Evolutionary conservation across 2,113 vertebrate species (phyloP).

Genomic region (Atlantisia rogersi): DNA sequence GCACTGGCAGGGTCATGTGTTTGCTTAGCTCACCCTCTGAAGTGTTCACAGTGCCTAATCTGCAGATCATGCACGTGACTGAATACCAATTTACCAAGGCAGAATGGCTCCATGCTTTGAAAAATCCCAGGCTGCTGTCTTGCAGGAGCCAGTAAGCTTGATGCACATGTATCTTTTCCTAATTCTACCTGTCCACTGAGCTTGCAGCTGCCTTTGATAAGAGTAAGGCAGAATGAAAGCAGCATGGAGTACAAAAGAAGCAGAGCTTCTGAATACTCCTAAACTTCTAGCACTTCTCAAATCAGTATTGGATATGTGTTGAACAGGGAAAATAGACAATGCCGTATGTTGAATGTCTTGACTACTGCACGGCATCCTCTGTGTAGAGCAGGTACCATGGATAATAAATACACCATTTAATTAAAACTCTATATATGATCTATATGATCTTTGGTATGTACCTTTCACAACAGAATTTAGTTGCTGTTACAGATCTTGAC

Average conservation of each 20-base stretch:
- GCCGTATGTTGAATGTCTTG: accelerated
- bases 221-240: neutral
- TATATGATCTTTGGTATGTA: neutral
- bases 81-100: neutral
- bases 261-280: neutral
- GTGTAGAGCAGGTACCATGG: neutral
- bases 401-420: neutral
- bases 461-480: neutral
- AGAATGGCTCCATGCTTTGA: neutral
- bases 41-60: neutral
- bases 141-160: neutral
- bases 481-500: neutral
- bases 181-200: neutral
- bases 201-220: neutral
- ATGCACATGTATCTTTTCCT: neutral
- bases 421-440: neutral
- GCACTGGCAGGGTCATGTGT: neutral
- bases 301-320: neutral
- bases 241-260: neutral
- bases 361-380: neutral
- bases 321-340: neutral
- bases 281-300: neutral
- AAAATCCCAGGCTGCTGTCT: neutral
- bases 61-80: neutral
- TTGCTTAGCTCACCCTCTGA: neutral